These are phyloP conservation scores for Amphiduros pacificus DNA, from an alignment of 2,888 invertebrate species.

Conservation along the genomic window DNA sequence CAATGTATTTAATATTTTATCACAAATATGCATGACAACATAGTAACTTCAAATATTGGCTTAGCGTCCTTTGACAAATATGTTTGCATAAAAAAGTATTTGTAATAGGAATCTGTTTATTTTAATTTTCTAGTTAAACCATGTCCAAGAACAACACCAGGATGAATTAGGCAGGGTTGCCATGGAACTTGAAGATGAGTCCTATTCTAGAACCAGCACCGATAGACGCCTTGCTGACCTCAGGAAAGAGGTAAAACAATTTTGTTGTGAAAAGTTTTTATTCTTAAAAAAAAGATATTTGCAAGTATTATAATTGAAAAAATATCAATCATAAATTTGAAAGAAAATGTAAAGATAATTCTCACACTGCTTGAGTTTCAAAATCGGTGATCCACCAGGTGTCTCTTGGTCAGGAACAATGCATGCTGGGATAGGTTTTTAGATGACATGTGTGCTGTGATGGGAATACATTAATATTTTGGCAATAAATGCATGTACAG, in stretches of 20 bases:
- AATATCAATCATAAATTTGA: no score
- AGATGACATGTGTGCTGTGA: no score
- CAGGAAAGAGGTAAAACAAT: conserved; percentile 67
- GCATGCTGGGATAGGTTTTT: no score
- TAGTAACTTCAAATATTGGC: background rate
- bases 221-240: conserved; percentile 74
- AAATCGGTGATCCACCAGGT: no score
- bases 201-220: conserved; percentile 70
- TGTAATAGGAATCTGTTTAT: background rate
- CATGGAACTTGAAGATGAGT: conserved; percentile 72
- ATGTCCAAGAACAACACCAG: conserved; percentile 64
- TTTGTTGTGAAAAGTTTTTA: background rate
- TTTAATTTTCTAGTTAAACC: conserved; percentile 14
- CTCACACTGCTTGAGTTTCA: no score
- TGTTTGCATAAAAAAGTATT: background rate
- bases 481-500: no score
- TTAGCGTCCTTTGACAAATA: background rate
- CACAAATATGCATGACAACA: background rate
- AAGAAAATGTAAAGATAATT: no score
- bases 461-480: no score
- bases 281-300: no score
- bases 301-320: no score
- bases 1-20: background rate
- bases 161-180: conserved; percentile 70
- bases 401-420: no score